These are phyloP conservation scores for Spisula subtruncata DNA, from an alignment of 2,888 invertebrate genomes.

Conservation along the genomic window DNA sequence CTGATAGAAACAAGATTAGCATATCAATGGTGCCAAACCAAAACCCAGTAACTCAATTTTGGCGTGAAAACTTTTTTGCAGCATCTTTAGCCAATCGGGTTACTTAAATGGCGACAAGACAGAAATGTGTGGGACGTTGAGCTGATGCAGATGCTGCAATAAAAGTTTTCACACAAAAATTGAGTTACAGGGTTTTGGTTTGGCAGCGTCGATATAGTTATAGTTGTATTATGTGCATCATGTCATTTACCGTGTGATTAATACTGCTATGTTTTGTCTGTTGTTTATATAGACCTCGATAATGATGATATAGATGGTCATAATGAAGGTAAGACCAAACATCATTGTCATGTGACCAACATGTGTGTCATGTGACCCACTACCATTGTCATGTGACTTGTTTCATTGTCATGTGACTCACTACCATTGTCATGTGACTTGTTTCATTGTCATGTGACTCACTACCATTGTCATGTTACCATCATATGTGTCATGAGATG, in stretches of 20 bases:
- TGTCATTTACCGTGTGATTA: neutral
- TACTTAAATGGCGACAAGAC: no score
- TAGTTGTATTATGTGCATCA: conserved; percentile 46
- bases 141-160: no score
- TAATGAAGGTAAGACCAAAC: conserved; percentile 75
- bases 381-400: conserved; percentile 39
- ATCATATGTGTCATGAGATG: no score
- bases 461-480: conserved; percentile 49
- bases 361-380: conserved; percentile 18
- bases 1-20: no score
- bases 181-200: no score
- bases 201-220: no score
- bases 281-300: conserved; percentile 77
- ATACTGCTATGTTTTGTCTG: conserved; percentile 54
- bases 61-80: no score
- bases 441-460: conserved; percentile 38
- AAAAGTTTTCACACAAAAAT: no score
- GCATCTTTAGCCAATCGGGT: no score
- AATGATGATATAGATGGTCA: conserved; percentile 75
- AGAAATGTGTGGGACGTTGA: no score
- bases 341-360: conserved; percentile 59
- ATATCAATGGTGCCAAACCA: no score
- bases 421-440: conserved; percentile 29
- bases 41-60: no score
- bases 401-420: conserved; percentile 17